A percentile compares a stretch with the other conserved stretches of the same genome.
phyloP scores from a whole-genome alignment of 2,888 invertebrate species.

The Pheosia gnoma region DNA sequence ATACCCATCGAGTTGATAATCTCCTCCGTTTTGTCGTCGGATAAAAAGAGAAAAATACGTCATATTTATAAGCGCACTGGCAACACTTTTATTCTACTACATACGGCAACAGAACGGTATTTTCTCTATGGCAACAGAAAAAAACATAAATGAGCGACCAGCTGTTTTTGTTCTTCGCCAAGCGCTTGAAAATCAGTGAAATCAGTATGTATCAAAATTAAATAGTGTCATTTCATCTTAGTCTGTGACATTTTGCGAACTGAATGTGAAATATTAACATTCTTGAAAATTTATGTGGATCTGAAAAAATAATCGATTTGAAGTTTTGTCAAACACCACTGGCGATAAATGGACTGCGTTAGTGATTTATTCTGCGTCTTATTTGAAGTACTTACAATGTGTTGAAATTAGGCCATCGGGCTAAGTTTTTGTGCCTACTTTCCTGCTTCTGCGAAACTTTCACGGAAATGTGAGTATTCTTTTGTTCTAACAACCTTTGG shows the following conservation, averaged over 20 bases:
- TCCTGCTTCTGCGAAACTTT: conserved; percentile 29
- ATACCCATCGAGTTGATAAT: too few species aligned
- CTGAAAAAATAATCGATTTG: conserved; percentile 63
- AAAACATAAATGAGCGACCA: conserved; percentile 70
- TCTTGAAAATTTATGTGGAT: conserved; percentile 56
- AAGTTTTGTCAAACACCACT: conserved; percentile 69
- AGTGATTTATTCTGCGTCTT: conserved; percentile 69
- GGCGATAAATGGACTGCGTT: conserved; percentile 63
- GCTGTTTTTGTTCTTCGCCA: conserved; percentile 75
- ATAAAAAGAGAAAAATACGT: too few species aligned
- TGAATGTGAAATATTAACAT: conserved; percentile 54
- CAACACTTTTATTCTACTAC: too few species aligned
- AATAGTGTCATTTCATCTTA: conserved; percentile 67
- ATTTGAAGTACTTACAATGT: conserved; percentile 59
- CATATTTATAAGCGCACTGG: too few species aligned
- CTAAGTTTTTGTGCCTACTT: conserved; percentile 48
- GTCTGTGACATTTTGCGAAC: conserved; percentile 66
- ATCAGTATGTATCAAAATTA: conserved; percentile 79
- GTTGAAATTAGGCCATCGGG: conserved; percentile 58
- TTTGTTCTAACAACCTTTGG: conserved; percentile 3
- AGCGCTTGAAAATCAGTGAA: conserved; percentile 67
- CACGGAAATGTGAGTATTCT: conserved; percentile 44
- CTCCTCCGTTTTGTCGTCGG: too few species aligned
- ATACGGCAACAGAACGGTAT: too few species aligned
- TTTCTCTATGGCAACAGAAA: conserved; percentile 44